These are phyloP conservation scores for Chamaea fasciata DNA, from an alignment of 2,113 vertebrate genomes.

Conservation along the genomic window DNA sequence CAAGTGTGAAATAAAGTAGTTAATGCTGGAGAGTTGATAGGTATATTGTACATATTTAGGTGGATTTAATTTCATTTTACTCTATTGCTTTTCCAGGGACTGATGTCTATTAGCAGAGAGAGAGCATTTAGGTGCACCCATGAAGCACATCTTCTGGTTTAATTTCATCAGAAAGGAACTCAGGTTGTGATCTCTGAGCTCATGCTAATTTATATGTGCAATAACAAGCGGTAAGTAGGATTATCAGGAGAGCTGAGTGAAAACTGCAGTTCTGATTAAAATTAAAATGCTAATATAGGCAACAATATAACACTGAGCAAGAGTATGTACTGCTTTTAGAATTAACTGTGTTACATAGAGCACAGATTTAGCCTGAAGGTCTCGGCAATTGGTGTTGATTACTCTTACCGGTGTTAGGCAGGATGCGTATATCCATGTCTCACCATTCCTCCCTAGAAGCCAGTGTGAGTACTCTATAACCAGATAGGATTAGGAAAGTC, in stretches of 20 bases:
- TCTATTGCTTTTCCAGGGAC: neutral
- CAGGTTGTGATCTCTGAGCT: neutral
- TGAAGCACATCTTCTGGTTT: neutral
- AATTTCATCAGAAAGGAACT: neutral
- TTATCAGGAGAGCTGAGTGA: neutral
- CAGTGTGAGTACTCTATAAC: neutral
- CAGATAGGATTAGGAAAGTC: neutral
- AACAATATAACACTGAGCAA: neutral
- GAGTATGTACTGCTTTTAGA: neutral
- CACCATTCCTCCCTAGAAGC: neutral
- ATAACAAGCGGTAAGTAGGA: neutral
- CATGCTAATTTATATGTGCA: neutral
- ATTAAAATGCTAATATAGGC: neutral
- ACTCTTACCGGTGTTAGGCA: neutral
- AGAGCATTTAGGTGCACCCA: neutral
- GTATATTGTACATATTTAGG: neutral
- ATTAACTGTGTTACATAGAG: neutral
- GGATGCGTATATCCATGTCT: neutral
- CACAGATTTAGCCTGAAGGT: neutral
- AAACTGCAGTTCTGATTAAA: neutral
- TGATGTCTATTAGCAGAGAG: neutral
- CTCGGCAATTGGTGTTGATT: neutral
- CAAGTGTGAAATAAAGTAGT: neutral
- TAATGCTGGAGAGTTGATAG: neutral
- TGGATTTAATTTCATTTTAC: conserved; percentile 5